phyloP scores from a whole-genome alignment of 2,797 vertebrate species.

The Sebastiscus tertius region DNA sequence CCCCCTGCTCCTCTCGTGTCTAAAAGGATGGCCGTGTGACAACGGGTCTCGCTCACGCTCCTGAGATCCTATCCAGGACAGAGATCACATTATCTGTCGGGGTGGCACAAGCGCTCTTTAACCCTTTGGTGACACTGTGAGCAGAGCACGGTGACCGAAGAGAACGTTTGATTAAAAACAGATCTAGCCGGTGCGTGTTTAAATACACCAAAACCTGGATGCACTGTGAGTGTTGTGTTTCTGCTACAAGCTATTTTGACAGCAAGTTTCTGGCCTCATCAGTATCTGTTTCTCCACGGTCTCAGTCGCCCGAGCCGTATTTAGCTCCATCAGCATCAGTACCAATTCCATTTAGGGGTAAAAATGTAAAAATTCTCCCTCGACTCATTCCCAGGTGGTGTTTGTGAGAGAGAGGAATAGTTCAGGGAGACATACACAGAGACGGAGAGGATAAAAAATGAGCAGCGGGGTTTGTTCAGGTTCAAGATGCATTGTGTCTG shows the following conservation, averaged over 20 bases:
- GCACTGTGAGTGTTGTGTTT: constrained; percentile 22
- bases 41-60: constrained; percentile 51
- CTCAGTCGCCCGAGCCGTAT: constrained; percentile 59
- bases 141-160: background rate
- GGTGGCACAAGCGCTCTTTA: constrained; percentile 50
- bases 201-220: constrained; percentile 4
- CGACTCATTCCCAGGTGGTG: constrained; percentile 77
- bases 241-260: constrained; percentile 54
- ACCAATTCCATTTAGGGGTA: constrained; percentile 79
- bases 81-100: constrained; percentile 65
- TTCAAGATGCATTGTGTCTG: constrained; percentile 82
- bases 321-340: constrained; percentile 66
- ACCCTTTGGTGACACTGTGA: constrained; percentile 44
- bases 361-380: constrained; percentile 62
- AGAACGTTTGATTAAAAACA: constrained; percentile 31
- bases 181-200: constrained; percentile 13
- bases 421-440: constrained; percentile 66
- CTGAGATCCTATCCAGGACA: constrained; percentile 58
- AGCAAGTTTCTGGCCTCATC: constrained; percentile 54
- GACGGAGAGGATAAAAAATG: constrained; percentile 78
- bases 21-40: constrained; percentile 73
- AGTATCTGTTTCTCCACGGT: constrained; percentile 49
- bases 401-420: constrained; percentile 63
- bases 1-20: constrained; percentile 48
- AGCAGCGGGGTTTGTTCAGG: constrained; percentile 80